phyloP scores from a whole-genome alignment of 2,797 vertebrate species.

The Apogon hyalosoma region DNA sequence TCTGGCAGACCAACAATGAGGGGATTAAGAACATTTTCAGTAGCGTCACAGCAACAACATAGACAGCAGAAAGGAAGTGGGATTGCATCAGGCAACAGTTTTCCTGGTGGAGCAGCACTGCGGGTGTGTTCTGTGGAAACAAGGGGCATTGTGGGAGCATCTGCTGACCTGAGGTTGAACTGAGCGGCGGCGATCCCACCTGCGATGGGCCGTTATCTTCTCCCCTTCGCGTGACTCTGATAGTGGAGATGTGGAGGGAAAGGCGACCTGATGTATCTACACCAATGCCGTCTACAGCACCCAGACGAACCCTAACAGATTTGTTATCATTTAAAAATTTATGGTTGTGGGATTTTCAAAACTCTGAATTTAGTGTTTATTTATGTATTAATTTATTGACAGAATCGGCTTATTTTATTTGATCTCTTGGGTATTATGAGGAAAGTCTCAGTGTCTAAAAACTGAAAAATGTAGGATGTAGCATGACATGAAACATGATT shows the following conservation, averaged over 20 bases:
- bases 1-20: slow-evolving; percentile 48
- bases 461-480: no score
- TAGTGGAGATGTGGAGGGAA: slow-evolving; percentile 13
- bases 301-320: slow-evolving; percentile 41
- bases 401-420: no score
- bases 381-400: no score
- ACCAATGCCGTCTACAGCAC: slow-evolving; percentile 2
- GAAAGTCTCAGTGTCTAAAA: no score
- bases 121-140: slow-evolving; percentile 47
- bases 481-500: no score
- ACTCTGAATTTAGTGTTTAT: no score
- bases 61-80: slow-evolving; percentile 23
- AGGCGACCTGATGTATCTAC: slow-evolving; percentile 1
- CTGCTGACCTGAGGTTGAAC: slow-evolving; percentile 71
- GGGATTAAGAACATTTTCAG: slow-evolving; percentile 72
- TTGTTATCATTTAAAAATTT: no score
- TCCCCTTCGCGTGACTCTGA: slow-evolving; percentile 38
- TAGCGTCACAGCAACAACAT: slow-evolving; percentile 48
- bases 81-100: slow-evolving; percentile 56
- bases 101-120: slow-evolving; percentile 7
- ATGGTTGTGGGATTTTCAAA: no score
- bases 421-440: no score
- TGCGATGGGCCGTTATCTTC: slow-evolving; percentile 50
- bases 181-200: slow-evolving; percentile 45
- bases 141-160: slow-evolving; percentile 61